Evolutionary conservation across 2,113 vertebrate species (phyloP), one percentile per base, ranked within the genome.

Genomic region (Cheirogaleus medius): DNA sequence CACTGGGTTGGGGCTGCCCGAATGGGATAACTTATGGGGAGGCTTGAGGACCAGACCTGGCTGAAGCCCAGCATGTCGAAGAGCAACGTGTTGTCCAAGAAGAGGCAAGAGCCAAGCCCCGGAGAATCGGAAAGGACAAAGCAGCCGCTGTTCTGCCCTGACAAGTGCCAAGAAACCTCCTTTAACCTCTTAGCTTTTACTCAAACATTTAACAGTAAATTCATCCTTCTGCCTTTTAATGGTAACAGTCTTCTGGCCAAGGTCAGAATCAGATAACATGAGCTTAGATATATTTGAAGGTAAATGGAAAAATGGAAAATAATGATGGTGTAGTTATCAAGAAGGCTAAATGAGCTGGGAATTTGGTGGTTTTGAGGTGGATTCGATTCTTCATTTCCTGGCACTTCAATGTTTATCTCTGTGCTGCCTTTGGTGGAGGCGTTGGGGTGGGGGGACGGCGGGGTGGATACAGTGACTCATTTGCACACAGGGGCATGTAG

Each of bases 91-190:
- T 97, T 98, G 97, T 92, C 96, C 97, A 94, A 97, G 87, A 93
- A 93, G 94, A 98, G 96, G 90, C 85, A 39, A 97, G 96, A 86
- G 76, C 92, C 10, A 87, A 95, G 85, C 92, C 73, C 90, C 87
- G 87, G 84, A 98, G 93, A 91, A 85, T 97, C 34, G 32, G 90
- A 82, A 90, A 97, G 91, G 95, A 98, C 97, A 98, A 97, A 98
- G 93, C 87, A 77, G 84, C 87, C 91, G 34, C 97, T 99, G 98
- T 98, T 98, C 92, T 29, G 2, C n/a, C 17, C 1, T 39, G 91
- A 87, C 37, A 47, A 98, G 64, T 10, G 27, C 95, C 92, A 68
- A 96, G 95, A 97, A 90, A 71, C 58, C 74, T 94, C 96, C 91
- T 97, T 92, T 97, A 92, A 96, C 97, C 98, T 91, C 69, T 4